Percentiles rank a stretch among this genome's conserved stretches.
Conservation (phyloP, 2,888 invertebrate species). For the Caenorhabditis panamensis region DNA sequence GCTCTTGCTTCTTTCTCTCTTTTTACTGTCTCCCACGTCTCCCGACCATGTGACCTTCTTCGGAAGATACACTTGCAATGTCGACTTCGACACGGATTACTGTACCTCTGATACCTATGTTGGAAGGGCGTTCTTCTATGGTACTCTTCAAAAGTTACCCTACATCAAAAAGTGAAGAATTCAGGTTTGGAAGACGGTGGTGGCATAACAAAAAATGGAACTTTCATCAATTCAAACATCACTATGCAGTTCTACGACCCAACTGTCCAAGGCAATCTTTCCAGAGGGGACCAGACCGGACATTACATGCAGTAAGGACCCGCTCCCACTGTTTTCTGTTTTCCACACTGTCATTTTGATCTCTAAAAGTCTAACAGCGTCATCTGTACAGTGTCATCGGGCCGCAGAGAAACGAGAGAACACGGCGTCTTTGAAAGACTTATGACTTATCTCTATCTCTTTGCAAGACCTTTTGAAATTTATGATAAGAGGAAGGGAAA, state of each 20-base stretch:
- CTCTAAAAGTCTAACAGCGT: constrained; percentile 65
- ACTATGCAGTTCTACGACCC: constrained; percentile 58
- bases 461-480: constrained; percentile 55
- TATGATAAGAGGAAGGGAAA: constrained; percentile 13
- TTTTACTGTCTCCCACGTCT: not conserved
- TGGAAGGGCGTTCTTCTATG: constrained; percentile 53
- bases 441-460: constrained; percentile 29
- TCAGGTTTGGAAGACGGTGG: constrained; percentile 59
- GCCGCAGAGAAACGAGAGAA: constrained; percentile 34
- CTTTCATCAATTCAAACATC: constrained; percentile 47
- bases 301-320: constrained; percentile 55
- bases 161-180: not conserved
- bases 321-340: constrained; percentile 11
- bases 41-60: constrained; percentile 49
- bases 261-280: constrained; percentile 51
- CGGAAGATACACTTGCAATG: constrained; percentile 64
- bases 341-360: constrained; percentile 51
- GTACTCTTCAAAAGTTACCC: constrained; percentile 19
- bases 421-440: constrained; percentile 53
- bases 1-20: not conserved
- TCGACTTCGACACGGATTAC: constrained; percentile 44
- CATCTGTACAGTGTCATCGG: constrained; percentile 47
- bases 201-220: constrained; percentile 50
- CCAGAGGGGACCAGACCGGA: constrained; percentile 30
- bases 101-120: constrained; percentile 60